These are phyloP conservation scores for Phasianus colchicus DNA, from an alignment of 2,113 vertebrate species.

Conservation along the genomic window DNA sequence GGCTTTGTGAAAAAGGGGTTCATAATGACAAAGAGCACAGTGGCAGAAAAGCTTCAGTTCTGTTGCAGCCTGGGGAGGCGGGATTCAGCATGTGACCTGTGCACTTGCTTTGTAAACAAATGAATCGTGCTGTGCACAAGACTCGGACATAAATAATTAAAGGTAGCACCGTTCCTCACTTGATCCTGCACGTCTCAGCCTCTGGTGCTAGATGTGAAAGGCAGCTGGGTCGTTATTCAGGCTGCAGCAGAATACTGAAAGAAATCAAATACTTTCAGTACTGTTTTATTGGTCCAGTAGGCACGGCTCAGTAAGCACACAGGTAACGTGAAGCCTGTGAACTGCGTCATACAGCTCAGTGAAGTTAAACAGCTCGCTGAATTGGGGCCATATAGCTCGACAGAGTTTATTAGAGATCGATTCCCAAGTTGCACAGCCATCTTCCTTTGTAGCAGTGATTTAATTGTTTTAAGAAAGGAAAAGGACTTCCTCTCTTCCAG, in stretches of 20 bases:
- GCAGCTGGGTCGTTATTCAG: background rate
- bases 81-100: background rate
- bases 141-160: conserved; percentile 35
- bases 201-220: background rate
- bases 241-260: background rate
- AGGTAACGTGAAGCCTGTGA: background rate
- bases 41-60: conserved; percentile 11
- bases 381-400: background rate
- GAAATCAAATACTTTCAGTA: background rate
- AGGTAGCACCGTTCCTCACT: background rate
- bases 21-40: background rate
- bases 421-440: background rate
- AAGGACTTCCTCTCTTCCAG: background rate
- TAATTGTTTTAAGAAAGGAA: background rate
- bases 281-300: accelerated
- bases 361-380: background rate
- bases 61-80: background rate
- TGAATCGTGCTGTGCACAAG: conserved; percentile 17
- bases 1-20: conserved; percentile 26
- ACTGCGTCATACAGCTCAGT: accelerated
- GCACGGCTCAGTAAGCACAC: background rate
- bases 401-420: background rate
- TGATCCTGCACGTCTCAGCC: background rate
- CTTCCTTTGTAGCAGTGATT: background rate
- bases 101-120: conserved; percentile 12